Conservation (phyloP, 1,140 invertebrate genomes). For the Melanaphis sacchari region DNA sequence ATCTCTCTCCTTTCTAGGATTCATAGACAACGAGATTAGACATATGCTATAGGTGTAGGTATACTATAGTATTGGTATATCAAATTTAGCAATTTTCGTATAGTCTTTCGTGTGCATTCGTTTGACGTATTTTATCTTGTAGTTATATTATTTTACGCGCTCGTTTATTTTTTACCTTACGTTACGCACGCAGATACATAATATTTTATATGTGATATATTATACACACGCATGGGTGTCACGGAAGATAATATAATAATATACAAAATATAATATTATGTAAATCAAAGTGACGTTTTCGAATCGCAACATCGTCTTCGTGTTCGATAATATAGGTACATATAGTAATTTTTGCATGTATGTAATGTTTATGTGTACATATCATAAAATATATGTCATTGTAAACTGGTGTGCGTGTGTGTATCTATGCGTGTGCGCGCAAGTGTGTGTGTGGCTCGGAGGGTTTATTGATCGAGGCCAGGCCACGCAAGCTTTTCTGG, state of each 20-base stretch:
- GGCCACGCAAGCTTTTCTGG: constrained; percentile 24
- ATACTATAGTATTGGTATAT: not conserved
- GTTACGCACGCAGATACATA: not conserved
- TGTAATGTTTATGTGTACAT: not conserved
- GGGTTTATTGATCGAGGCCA: constrained; percentile 44
- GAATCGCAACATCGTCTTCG: not conserved
- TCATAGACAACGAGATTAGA: not conserved
- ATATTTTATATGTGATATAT: not conserved
- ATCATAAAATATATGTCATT: constrained; percentile 11
- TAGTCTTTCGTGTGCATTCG: not conserved
- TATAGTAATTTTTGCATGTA: constrained; percentile 2
- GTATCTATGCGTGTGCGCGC: not conserved
- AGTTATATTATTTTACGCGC: not conserved
- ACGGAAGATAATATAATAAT: not conserved
- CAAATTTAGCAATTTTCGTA: not conserved
- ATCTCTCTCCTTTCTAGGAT: too few species aligned
- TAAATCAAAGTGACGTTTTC: constrained; percentile 41
- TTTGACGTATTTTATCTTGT: not conserved
- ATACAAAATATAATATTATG: constrained; percentile 13
- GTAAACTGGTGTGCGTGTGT: not conserved
- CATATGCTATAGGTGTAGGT: not conserved
- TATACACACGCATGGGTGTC: not conserved
- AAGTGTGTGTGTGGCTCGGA: constrained; percentile 5
- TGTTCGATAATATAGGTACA: not conserved
- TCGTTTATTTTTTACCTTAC: not conserved